phyloP scores from a whole-genome alignment of 1,140 invertebrate species.

The Drosophila triauraria region DNA sequence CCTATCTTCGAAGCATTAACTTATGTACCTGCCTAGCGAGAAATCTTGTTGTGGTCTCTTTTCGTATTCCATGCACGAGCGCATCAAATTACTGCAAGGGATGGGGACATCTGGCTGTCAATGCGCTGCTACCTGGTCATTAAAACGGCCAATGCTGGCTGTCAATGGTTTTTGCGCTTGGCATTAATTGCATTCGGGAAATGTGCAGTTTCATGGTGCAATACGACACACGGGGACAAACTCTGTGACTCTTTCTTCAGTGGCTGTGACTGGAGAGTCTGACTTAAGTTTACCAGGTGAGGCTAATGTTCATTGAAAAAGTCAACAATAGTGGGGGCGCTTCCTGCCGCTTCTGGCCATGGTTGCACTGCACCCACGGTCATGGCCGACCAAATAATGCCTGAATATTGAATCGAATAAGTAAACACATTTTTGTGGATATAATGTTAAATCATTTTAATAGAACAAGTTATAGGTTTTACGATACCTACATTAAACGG shows the following conservation, averaged over 20 bases:
- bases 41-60: slow-evolving; percentile 38
- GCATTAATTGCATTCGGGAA: slow-evolving; percentile 58
- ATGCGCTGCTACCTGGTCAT: slow-evolving; percentile 58
- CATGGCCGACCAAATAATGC: slow-evolving; percentile 38
- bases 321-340: slow-evolving; percentile 24
- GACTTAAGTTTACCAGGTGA: slow-evolving; percentile 47
- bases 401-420: slow-evolving; percentile 45
- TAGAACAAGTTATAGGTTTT: background rate
- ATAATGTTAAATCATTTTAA: slow-evolving; percentile 2
- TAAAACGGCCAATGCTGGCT: slow-evolving; percentile 56
- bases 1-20: slow-evolving; percentile 3
- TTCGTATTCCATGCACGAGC: slow-evolving; percentile 45
- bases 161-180: slow-evolving; percentile 45
- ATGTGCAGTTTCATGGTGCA: slow-evolving; percentile 67
- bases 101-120: slow-evolving; percentile 28
- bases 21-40: slow-evolving; percentile 18
- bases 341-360: slow-evolving; percentile 1
- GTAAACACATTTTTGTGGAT: background rate
- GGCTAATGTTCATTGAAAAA: slow-evolving; percentile 35
- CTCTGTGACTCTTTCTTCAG: slow-evolving; percentile 25
- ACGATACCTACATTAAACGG: background rate
- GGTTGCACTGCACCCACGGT: slow-evolving; percentile 24
- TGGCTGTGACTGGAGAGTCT: slow-evolving; percentile 19
- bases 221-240: slow-evolving; percentile 30
- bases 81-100: slow-evolving; percentile 55